phyloP scores from a whole-genome alignment of 2,888 invertebrate species.

The Thymelicus lineola region DNA sequence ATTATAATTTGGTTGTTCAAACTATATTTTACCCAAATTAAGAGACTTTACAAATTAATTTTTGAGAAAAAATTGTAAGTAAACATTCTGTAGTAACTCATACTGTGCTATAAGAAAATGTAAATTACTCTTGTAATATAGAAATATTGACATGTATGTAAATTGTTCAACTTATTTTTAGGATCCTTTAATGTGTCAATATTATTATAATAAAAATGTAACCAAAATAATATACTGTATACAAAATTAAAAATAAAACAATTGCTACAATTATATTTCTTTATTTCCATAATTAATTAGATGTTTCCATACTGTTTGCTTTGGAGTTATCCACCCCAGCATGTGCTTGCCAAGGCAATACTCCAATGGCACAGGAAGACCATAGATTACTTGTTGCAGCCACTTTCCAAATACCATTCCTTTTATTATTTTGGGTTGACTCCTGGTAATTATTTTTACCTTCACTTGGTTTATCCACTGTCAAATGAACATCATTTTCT shows the following conservation, averaged over 20 bases:
- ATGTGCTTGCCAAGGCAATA: slow-evolving; percentile 73
- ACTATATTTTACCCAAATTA: background rate
- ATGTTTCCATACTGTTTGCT: slow-evolving; percentile 30
- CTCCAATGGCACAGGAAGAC: slow-evolving; percentile 79
- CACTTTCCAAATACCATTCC: slow-evolving; percentile 64
- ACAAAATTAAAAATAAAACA: slow-evolving; percentile 71
- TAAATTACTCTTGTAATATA: slow-evolving; percentile 73
- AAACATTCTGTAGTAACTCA: slow-evolving; percentile 2
- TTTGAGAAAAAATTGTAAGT: slow-evolving; percentile 3
- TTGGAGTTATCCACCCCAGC: background rate
- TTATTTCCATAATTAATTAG: slow-evolving; percentile 49
- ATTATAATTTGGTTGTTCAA: background rate
- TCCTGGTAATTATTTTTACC: slow-evolving; percentile 36
- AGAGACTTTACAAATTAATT: background rate
- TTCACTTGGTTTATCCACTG: slow-evolving; percentile 37
- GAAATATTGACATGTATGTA: slow-evolving; percentile 74
- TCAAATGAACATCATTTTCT: background rate
- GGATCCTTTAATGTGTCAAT: slow-evolving; percentile 79
- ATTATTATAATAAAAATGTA: slow-evolving; percentile 71
- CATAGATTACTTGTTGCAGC: slow-evolving; percentile 65
- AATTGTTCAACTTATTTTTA: slow-evolving; percentile 81
- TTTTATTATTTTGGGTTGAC: slow-evolving; percentile 34
- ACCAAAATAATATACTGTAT: slow-evolving; percentile 82
- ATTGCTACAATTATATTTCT: slow-evolving; percentile 68
- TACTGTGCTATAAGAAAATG: slow-evolving; percentile 43